Percentiles rank a stretch among this genome's conserved stretches.
Conservation (phyloP, 2,797 vertebrate species). For the Picus viridis region DNA sequence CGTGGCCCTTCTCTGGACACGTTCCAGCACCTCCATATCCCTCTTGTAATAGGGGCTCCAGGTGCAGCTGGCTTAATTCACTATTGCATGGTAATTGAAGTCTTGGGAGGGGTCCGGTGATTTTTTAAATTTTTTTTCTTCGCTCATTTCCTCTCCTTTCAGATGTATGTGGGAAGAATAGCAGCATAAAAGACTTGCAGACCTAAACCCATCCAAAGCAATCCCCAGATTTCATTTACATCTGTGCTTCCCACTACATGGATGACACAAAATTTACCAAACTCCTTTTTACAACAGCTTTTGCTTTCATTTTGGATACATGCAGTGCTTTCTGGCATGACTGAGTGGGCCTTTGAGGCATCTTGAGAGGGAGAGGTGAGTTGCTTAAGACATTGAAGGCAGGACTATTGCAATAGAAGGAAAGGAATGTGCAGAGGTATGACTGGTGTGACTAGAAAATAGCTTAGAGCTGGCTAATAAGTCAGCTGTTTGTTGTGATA, state of each 20-base stretch:
- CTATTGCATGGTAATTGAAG: not conserved
- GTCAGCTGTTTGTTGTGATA: not conserved
- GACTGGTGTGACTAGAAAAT: not conserved
- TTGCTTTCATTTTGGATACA: not conserved
- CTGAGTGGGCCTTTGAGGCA: not conserved
- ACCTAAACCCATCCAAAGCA: not conserved
- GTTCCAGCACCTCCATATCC: no score
- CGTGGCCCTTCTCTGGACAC: no score
- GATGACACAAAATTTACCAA: not conserved
- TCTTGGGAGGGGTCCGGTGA: not conserved
- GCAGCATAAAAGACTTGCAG: fast-evolving
- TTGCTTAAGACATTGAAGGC: not conserved
- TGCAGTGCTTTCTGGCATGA: not conserved
- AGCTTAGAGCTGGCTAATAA: not conserved
- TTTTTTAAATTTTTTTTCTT: not conserved
- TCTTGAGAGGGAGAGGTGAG: not conserved
- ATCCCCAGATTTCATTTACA: not conserved
- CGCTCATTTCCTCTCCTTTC: not conserved
- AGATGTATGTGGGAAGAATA: not conserved
- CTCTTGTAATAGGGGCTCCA: no score
- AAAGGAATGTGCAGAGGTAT: not conserved
- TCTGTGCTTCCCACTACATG: not conserved
- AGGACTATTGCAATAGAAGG: not conserved
- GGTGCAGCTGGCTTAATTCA: not conserved
- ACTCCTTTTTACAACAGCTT: not conserved